These are phyloP conservation scores for Sipha maydis DNA, from an alignment of 2,888 invertebrate species.

Conservation along the genomic window DNA sequence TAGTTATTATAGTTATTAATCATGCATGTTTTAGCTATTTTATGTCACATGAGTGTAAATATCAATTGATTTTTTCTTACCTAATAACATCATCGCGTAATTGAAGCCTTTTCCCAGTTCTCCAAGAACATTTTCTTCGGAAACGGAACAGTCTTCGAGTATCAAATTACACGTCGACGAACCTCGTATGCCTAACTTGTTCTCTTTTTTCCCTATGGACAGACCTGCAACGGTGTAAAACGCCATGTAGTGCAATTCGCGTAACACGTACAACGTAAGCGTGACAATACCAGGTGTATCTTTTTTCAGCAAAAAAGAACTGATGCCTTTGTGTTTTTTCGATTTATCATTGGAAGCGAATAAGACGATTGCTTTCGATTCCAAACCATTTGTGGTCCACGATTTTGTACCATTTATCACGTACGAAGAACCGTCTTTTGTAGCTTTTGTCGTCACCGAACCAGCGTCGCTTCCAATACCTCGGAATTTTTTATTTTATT, in stretches of 20 bases:
- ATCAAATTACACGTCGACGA: slow-evolving; percentile 94
- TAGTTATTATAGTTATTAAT: too few relatives aligned
- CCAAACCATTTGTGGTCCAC: slow-evolving; percentile 95
- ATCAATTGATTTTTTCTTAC: slow-evolving; percentile 65
- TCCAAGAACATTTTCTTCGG: slow-evolving; percentile 84
- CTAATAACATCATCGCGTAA: slow-evolving; percentile 92
- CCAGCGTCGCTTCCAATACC: slow-evolving; percentile 79
- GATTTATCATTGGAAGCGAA: slow-evolving; percentile 91
- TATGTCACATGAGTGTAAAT: too few relatives aligned
- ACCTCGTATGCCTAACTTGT: slow-evolving; percentile 85
- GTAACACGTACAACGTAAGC: neutral
- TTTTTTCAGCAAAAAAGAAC: slow-evolving; percentile 89
- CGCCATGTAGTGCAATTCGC: too few relatives aligned
- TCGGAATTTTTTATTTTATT: slow-evolving; percentile 19
- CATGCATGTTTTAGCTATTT: too few relatives aligned
- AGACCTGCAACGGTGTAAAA: slow-evolving; percentile 73
- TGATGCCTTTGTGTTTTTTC: slow-evolving; percentile 81
- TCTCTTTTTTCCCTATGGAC: slow-evolving; percentile 91
- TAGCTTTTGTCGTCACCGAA: slow-evolving; percentile 91
- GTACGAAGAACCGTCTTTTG: slow-evolving; percentile 76
- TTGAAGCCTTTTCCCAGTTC: slow-evolving; percentile 89
- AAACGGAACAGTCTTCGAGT: slow-evolving; percentile 89
- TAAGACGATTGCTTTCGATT: slow-evolving; percentile 83
- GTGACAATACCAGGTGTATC: slow-evolving; percentile 36
- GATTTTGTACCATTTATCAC: slow-evolving; percentile 88